A percentile compares a stretch with the other conserved stretches of the same genome.
Evolutionary conservation across 2,113 vertebrate genomes (phyloP).

Genomic region (Melanotaenia duboulayi): DNA sequence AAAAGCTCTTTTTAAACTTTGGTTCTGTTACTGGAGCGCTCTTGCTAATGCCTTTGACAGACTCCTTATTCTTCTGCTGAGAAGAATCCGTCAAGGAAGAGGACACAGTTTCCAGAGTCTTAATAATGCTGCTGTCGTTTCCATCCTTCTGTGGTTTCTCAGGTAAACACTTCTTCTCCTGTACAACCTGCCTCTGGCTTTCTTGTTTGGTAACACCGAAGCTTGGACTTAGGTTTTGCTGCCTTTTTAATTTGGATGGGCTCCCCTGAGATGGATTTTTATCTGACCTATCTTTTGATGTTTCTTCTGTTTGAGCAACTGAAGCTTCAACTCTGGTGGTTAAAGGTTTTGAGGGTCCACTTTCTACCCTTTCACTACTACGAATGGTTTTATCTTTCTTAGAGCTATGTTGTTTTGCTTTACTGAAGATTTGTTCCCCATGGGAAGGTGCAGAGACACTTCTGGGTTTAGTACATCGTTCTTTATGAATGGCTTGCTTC

Average conservation of each 20-base stretch:
- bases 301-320: slow-evolving; percentile 24
- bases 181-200: neutral
- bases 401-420: slow-evolving; percentile 22
- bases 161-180: slow-evolving; percentile 1
- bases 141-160: neutral
- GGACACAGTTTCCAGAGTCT: slow-evolving; percentile 1
- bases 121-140: slow-evolving; percentile 5
- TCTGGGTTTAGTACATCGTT: slow-evolving; percentile 18
- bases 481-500: slow-evolving; percentile 29
- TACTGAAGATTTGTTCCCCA: neutral
- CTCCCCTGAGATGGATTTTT: slow-evolving; percentile 19
- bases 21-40: neutral
- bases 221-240: slow-evolving; percentile 14
- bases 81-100: neutral
- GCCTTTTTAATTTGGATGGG: slow-evolving; percentile 19
- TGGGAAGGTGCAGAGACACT: neutral
- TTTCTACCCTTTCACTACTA: slow-evolving; percentile 17
- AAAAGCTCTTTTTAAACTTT: neutral
- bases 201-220: slow-evolving; percentile 21
- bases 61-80: slow-evolving; percentile 2
- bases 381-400: slow-evolving; percentile 3
- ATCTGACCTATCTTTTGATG: neutral
- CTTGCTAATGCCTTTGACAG: slow-evolving; percentile 3
- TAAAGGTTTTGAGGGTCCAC: neutral
- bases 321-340: neutral